Evolutionary conservation across 2,797 vertebrate genomes (phyloP), one percentile per base, ranked within the genome.

Genomic region (Chaetodon trifasciatus): DNA sequence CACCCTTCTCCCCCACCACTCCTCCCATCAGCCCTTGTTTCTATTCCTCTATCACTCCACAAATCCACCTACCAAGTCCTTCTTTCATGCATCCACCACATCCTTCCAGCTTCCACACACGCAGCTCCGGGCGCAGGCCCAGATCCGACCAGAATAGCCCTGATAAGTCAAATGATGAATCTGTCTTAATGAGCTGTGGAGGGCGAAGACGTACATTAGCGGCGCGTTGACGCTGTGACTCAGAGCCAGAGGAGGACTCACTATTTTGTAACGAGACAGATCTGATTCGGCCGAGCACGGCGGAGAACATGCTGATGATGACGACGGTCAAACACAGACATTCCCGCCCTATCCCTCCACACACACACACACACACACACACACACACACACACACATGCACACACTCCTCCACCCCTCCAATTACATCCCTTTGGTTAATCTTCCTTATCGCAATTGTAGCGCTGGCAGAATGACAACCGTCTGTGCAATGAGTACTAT

Each of bases 371-470:
- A 85, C 81, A 84, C 74, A 78, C 79, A 70, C 62, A 67, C 35
- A 23, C 40, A 60, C 46, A 53, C 57, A 66, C 62, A 58, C 44
- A 52, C 50, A 50, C 62, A 56, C 17, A 47, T 8, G 68, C 63
- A 58, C 71, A 74, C 79, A 67, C 58, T 69, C 78, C 55, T 63
- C 67, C 88, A 80, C 79, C 83, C 84, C 74, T 79, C 76, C 84
- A 92, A 87, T 92, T 90, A 92, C 81, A 86, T 72, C 82, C 69
- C 76, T 87, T 75, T 89, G 87, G 77, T 91, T 91, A 91, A 91
- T 91, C 86, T 85, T 88, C 74, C 84, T 52, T 62, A 76, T 89
- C 58, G 39, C 60, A 61, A 55, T 79, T 84, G 77, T 81, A 57
- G 62, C 86, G 70, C 74, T 85, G 83, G 83, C 80, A 82, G 70